A percentile compares a stretch with the other conserved stretches of the same genome.
Conservation (phyloP, 2,888 invertebrate genomes). For the Coleophora deauratella region DNA sequence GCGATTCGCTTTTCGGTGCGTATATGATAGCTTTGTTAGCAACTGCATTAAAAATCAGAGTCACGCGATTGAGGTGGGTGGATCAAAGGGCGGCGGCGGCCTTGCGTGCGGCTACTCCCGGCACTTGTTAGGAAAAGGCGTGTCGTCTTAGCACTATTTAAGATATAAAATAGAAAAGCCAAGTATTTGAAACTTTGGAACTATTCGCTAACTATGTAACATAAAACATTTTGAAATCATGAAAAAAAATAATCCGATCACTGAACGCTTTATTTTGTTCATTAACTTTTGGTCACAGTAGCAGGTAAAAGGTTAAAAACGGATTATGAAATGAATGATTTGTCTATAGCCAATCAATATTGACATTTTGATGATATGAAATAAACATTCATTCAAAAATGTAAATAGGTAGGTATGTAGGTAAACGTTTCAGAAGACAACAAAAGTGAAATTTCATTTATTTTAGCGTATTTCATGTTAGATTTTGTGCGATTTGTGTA, state of each 20-base stretch:
- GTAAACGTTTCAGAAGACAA: no score
- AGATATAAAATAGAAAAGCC: slow-evolving; percentile 31
- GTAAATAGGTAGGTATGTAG: no score
- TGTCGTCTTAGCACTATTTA: slow-evolving; percentile 62
- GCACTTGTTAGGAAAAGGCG: slow-evolving; percentile 74
- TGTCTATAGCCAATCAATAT: background rate
- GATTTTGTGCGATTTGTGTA: no score
- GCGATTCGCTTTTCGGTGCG: slow-evolving; percentile 11
- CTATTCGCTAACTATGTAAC: no score
- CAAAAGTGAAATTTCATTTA: no score
- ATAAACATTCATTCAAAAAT: background rate
- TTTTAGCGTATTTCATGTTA: no score
- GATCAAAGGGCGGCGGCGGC: slow-evolving; percentile 72
- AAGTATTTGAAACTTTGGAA: no score
- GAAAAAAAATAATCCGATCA: no score
- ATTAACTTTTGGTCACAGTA: slow-evolving; percentile 5
- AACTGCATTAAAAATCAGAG: slow-evolving; percentile 56
- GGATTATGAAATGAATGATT: slow-evolving; percentile 1
- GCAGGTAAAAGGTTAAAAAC: background rate
- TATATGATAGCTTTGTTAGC: slow-evolving; percentile 30
- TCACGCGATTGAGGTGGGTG: slow-evolving; percentile 72
- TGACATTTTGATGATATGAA: background rate
- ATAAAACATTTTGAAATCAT: no score
- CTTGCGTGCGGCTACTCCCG: slow-evolving; percentile 71
- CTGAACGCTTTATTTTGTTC: no score